Percentiles rank a stretch among this genome's conserved stretches.
Conservation (phyloP, 2,113 vertebrate species). For the Narcine bancroftii region DNA sequence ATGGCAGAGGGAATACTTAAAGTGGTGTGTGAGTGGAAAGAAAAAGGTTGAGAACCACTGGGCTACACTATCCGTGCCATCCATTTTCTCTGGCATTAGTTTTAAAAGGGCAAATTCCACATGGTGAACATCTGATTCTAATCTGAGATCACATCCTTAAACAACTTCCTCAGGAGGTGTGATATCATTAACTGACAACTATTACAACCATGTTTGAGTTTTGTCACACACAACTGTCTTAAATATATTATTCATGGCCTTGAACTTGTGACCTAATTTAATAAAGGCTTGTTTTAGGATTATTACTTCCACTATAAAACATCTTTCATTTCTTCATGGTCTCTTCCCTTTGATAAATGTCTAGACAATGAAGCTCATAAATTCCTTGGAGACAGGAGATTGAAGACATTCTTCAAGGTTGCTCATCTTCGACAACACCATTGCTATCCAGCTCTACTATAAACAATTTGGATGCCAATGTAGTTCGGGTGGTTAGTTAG, state of each 20-base stretch:
- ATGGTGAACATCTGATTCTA: slow-evolving; percentile 23
- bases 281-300: background rate
- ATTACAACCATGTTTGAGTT: background rate
- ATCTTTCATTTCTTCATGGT: background rate
- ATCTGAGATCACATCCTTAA: background rate
- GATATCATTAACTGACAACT: background rate
- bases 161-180: background rate
- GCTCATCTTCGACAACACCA: no score
- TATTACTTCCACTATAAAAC: background rate
- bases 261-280: background rate
- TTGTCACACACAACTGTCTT: background rate
- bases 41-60: no score
- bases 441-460: no score
- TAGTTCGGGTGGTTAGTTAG: no score
- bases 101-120: background rate
- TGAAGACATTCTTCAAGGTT: no score
- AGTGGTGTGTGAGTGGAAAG: no score
- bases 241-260: background rate
- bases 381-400: no score
- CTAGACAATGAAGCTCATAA: background rate
- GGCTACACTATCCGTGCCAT: no score
- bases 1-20: no score
- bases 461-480: no score
- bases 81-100: background rate
- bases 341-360: background rate